Evolutionary conservation across 2,113 vertebrate genomes (phyloP), one percentile per base, ranked within the genome.

Genomic region (Bettongia penicillata): DNA sequence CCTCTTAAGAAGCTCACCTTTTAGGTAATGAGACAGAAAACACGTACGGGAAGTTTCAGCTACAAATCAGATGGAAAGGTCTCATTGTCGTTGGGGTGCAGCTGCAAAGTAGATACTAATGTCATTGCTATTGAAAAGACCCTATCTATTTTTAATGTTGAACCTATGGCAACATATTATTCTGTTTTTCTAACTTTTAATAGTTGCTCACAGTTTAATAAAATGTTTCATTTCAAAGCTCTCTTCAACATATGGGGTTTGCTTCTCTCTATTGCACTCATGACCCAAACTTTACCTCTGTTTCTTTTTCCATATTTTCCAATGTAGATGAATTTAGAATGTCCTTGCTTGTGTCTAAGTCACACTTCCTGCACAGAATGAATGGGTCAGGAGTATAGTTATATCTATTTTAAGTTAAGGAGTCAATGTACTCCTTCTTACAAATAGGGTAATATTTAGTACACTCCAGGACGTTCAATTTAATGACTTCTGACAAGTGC

Each of bases 171-270:
- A 96, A 93, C 91, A 55, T 43, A 84, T 43, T 84, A 84, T 0
- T 0, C 12, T 96, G 93, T 61, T 97, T 97, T 97, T n/a, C 26
- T 90, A 97, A 95, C 47, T 93, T 26, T 93, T 95, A 95, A 90
- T 95, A 61, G 91, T 93, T 92, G 61, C 92, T 93, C 93, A 92
- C 49, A 93, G 48, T 95, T 61, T 94, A 98, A 96, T 93, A 96
- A 97, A 96, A 84, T 92, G 48, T 57, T 96, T 48, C 25, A 43
- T 97, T 98, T 98, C 96, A 92, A 96, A 84, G 91, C 23, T 96
- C 93, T 96, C 95, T 92, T 90, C 84, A 16, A 77, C 51, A 95
- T 43, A 53, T 96, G 0, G 2, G 6, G 37, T 47, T 97, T 97
- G 57, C 94, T 24, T 96, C 52, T 90, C 3, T 90, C 16, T 48